Percentiles rank a stretch among this genome's conserved stretches.
phyloP scores from a whole-genome alignment of 1,140 invertebrate genomes.

The Tenebrio molitor region DNA sequence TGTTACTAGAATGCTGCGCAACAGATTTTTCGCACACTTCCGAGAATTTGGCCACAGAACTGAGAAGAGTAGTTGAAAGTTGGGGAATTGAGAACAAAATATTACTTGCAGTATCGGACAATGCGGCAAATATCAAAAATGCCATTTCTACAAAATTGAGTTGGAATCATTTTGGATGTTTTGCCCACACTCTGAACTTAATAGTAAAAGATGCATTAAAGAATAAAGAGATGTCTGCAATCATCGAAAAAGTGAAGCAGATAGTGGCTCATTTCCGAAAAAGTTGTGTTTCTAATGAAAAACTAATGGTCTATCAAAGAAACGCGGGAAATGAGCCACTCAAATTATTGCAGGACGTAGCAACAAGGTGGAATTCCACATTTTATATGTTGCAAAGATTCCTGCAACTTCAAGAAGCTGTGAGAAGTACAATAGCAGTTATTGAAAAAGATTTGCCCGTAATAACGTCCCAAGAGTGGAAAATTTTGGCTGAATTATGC shows the following conservation, averaged over 20 bases:
- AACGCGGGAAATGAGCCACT: conserved; percentile 24
- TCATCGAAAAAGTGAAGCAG: conserved; percentile 58
- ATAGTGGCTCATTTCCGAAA: conserved; percentile 58
- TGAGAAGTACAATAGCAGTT: conserved; percentile 53
- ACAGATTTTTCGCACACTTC: conserved; percentile 3
- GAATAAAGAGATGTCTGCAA: neutral
- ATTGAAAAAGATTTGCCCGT: conserved; percentile 27
- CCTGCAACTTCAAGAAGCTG: conserved; percentile 54
- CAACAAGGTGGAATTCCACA: no score
- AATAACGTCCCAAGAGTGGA: conserved; percentile 45
- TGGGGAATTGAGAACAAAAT: conserved; percentile 52
- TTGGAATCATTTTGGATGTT: conserved; percentile 53
- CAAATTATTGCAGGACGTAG: conserved; percentile 60
- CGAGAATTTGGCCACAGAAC: conserved; percentile 46
- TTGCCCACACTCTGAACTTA: conserved; percentile 56
- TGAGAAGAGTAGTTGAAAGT: conserved; percentile 47
- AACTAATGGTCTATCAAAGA: conserved; percentile 52
- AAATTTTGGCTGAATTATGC: conserved; percentile 21
- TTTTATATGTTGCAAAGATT: no score
- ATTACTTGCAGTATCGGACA: conserved; percentile 49
- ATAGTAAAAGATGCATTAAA: conserved; percentile 55
- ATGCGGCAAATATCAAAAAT: conserved; percentile 51
- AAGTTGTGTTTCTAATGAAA: conserved; percentile 53
- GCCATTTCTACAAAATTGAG: conserved; percentile 37
- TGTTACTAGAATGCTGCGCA: conserved; percentile 27